A percentile compares a stretch with the other conserved stretches of the same genome.
These are phyloP conservation scores for Cerceris ruficornis DNA, from an alignment of 2,888 invertebrate species.

Conservation along the genomic window DNA sequence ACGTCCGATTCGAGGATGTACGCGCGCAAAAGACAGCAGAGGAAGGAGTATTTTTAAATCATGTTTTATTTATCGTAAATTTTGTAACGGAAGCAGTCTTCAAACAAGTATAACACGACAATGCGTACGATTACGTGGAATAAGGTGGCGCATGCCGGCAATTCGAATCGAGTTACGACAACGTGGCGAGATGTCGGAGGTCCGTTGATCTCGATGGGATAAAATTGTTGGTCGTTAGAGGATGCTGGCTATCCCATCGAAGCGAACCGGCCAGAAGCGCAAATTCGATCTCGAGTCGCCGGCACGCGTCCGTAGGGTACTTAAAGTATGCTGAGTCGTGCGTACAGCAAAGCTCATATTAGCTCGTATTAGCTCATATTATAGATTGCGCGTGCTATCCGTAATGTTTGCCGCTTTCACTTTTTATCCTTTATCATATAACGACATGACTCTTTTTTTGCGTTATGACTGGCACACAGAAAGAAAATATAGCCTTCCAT, in stretches of 20 bases:
- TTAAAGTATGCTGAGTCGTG: conserved; percentile 63
- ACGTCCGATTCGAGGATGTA: background rate
- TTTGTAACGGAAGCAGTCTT: conserved; percentile 80
- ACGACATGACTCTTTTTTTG: conserved; percentile 55
- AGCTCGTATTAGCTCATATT: conserved; percentile 53
- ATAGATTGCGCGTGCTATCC: conserved; percentile 70
- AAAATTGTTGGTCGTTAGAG: conserved; percentile 42
- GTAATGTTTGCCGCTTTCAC: conserved; percentile 54
- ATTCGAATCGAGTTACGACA: conserved; percentile 3
- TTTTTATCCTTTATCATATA: conserved; percentile 37
- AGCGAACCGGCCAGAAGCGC: conserved; percentile 3
- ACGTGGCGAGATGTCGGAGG: conserved; percentile 6
- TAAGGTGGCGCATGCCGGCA: conserved; percentile 61
- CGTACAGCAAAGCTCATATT: conserved; percentile 72
- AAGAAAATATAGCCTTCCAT: conserved; percentile 70
- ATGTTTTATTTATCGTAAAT: conserved; percentile 74
- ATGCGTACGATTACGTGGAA: conserved; percentile 73
- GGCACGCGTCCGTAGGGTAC: conserved; percentile 50
- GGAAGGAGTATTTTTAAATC: conserved; percentile 52
- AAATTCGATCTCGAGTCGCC: conserved; percentile 29
- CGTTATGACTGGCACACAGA: conserved; percentile 73
- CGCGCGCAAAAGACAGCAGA: background rate
- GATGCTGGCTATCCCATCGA: conserved; percentile 61
- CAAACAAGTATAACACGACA: conserved; percentile 76
- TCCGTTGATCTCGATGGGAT: conserved; percentile 24